phyloP scores from a whole-genome alignment of 1,140 invertebrate genomes.

The Aleiodes sp. region DNA sequence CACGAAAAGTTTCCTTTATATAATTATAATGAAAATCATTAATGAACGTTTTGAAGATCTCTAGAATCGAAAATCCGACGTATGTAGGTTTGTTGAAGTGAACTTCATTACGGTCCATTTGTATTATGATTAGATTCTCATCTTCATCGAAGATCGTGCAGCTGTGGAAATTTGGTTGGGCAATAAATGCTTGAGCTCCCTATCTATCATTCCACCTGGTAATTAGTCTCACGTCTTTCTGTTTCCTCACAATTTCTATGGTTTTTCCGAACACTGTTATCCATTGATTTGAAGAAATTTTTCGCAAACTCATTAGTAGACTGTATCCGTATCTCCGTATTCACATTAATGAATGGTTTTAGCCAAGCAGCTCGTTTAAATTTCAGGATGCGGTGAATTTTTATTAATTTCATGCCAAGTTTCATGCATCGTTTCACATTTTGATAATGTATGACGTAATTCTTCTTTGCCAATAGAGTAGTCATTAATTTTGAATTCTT shows the following conservation, averaged over 20 bases:
- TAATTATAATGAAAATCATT: background rate
- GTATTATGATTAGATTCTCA: conserved; percentile 17
- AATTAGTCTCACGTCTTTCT: conserved; percentile 53
- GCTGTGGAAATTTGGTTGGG: background rate
- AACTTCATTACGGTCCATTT: background rate
- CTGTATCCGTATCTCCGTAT: background rate
- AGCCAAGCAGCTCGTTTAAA: conserved; percentile 47
- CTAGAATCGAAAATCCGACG: too few relatives aligned
- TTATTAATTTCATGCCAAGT: conserved; percentile 61
- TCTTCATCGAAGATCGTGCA: background rate
- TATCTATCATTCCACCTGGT: conserved; percentile 46
- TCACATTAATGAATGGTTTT: conserved; percentile 3
- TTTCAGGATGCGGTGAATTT: conserved; percentile 65
- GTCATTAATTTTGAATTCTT: too few relatives aligned
- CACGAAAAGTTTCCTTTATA: background rate
- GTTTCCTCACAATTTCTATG: conserved; percentile 43
- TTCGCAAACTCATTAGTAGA: background rate
- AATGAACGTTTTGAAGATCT: too few relatives aligned
- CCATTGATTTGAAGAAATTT: background rate
- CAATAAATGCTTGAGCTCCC: background rate
- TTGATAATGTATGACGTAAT: conserved; percentile 68
- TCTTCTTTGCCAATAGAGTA: conserved; percentile 55
- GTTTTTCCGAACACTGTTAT: conserved; percentile 7
- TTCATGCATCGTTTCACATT: too few relatives aligned
- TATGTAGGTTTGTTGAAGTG: background rate